phyloP scores from a whole-genome alignment of 2,797 vertebrate genomes.

The Spea hammondii region DNA sequence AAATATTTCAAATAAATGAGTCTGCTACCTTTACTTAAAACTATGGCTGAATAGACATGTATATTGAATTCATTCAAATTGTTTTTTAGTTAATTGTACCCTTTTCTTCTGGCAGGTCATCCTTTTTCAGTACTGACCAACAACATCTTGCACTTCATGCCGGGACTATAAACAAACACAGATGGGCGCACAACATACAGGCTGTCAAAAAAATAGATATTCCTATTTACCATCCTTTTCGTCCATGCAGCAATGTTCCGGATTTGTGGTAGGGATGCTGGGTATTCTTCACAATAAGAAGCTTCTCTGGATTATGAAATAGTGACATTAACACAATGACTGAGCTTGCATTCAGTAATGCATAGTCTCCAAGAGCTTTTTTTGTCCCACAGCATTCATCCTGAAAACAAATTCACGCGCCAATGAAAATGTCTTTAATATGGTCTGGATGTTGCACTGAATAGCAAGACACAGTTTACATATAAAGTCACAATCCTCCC shows the following conservation, averaged over 20 bases:
- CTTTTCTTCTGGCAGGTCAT: slow-evolving; percentile 77
- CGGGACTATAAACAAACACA: slow-evolving; percentile 6
- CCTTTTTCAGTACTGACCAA: slow-evolving; percentile 87
- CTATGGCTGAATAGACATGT: too few species aligned
- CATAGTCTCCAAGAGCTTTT: slow-evolving; percentile 10
- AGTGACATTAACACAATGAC: slow-evolving; percentile 10
- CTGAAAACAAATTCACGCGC: background rate
- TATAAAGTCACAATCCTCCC: background rate
- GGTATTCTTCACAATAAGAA: slow-evolving; percentile 2
- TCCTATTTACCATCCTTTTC: background rate
- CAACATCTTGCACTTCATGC: background rate
- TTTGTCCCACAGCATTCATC: slow-evolving; percentile 20
- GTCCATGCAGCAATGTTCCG: background rate
- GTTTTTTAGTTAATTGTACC: background rate
- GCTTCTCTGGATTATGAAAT: slow-evolving; percentile 27
- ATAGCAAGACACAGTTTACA: background rate
- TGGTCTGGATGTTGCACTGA: background rate
- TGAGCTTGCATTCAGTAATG: background rate
- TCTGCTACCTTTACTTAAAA: too few species aligned
- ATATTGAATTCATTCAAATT: too few species aligned
- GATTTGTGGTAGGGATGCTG: background rate
- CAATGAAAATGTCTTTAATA: background rate
- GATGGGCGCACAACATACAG: background rate
- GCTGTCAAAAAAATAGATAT: background rate
- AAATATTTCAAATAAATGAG: too few species aligned